Base-by-base conservation (phyloP, 2,797 vertebrate genomes). In the Sebastes goodei region DNA sequence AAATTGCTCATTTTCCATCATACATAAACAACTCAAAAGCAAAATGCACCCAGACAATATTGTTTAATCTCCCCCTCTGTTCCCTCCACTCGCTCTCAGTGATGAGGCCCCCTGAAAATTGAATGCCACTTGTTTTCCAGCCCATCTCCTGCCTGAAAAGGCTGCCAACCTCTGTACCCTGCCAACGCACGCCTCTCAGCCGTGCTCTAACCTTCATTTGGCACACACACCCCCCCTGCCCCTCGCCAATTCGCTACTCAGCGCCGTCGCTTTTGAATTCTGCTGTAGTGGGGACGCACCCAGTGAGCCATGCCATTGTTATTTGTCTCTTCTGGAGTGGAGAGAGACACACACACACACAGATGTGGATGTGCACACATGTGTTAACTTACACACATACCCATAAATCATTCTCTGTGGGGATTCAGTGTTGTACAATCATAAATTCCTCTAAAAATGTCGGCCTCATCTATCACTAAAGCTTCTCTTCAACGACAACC, bases 101-200 rank as follows among this genome's bases (percentile, higher is more conserved):
- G 74, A 88, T 83, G 82, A 90, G 70, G 59, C 71, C 76, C 80
- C 59, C 61, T 23, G 33, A 84, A 93, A 91, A 93, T 90, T 92
- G 88, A 94, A 93, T 87, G 89, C 87, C 91, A 88, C 86, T 93
- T 91, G 84, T 92, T 91, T 91, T 93, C 77, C 86, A 91, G 87
- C 77, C 86, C 90, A 90, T 92, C 88, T 89, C 84, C 85, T 69
- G 85, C 56, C 80, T 91, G 88, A 92, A 91, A 91, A 89, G 88
- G 86, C 91, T 89, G 87, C 90, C 92, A 94, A 90, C 92, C 91
- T 85, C 88, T 81, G 85, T 38, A 81, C 90, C 61, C 86, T 84
- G 86, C 90, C 88, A 92, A 77, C 56, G 65, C 83, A 76, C 70
- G 76, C 85, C 85, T 91, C 86, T 90, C 90, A 84, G 81, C 78